Evolutionary conservation across 64 coral and sea anemone species (phyloP).

Genomic region (Montipora efflorescens): DNA sequence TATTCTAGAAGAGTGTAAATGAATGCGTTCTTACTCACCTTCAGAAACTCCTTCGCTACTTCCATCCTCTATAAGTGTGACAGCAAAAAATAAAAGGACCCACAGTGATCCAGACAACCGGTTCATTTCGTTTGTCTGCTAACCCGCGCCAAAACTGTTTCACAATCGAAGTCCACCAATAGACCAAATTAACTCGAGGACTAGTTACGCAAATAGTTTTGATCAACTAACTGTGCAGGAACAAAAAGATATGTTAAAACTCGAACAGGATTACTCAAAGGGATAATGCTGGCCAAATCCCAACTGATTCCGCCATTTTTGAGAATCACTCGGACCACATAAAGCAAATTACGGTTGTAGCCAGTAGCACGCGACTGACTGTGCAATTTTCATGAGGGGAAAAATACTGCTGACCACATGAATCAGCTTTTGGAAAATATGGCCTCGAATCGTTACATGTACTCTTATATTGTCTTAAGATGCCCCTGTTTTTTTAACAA

Average conservation of each 20-base stretch:
- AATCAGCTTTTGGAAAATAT: not conserved
- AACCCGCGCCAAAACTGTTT: not conserved
- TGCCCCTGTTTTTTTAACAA: no score
- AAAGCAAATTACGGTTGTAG: not conserved
- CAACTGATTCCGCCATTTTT: not conserved
- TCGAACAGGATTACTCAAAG: not conserved
- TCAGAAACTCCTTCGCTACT: not conserved
- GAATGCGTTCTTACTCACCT: not conserved
- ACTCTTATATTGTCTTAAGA: no score
- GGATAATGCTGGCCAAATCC: conserved; percentile 7
- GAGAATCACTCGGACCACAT: not conserved
- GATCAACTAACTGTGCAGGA: not conserved
- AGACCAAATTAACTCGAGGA: not conserved
- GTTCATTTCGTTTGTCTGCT: not conserved
- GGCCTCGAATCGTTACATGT: not conserved
- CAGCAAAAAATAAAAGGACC: not conserved
- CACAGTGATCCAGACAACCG: not conserved
- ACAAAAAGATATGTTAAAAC: not conserved
- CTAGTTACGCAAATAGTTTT: no score
- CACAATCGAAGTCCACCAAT: not conserved
- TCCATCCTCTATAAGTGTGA: not conserved
- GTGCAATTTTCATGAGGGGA: not conserved
- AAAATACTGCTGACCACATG: not conserved
- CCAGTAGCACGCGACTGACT: not conserved
- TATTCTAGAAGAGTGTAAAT: not conserved